Evolutionary conservation across 2,888 invertebrate genomes (phyloP).

Genomic region (Dorcus parallelipipedus): DNA sequence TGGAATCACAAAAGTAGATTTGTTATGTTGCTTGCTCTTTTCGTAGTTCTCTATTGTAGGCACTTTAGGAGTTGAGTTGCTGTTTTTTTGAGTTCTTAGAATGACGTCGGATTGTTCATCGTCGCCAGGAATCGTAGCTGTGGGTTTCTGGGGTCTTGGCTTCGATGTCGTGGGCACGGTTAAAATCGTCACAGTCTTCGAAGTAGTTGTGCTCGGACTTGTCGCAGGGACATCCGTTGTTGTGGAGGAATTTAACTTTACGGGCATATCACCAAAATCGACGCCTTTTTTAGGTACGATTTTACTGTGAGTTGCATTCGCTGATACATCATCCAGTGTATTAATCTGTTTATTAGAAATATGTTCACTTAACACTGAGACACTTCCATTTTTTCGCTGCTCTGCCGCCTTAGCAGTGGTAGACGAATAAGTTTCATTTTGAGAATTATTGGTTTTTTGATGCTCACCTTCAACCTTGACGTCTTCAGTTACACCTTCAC

Average conservation of each 20-base stretch:
- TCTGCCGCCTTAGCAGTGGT: not conserved
- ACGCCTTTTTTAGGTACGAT: slow-evolving; percentile 39
- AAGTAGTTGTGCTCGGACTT: no score
- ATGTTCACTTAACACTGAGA: not conserved
- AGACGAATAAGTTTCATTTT: no score
- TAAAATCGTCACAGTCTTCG: not conserved
- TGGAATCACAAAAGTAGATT: slow-evolving; percentile 68
- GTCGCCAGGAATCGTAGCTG: slow-evolving; percentile 49
- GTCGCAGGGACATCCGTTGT: not conserved
- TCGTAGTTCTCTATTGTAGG: slow-evolving; percentile 27
- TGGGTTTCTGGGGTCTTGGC: slow-evolving; percentile 53
- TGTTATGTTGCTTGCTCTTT: slow-evolving; percentile 23
- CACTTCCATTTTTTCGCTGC: not conserved
- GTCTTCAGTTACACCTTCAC: slow-evolving; percentile 2
- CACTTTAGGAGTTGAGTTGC: slow-evolving; percentile 22
- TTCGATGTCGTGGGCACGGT: slow-evolving; percentile 30
- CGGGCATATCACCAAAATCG: slow-evolving; percentile 15
- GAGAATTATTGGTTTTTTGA: not conserved
- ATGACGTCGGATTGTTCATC: slow-evolving; percentile 32
- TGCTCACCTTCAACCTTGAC: not conserved
- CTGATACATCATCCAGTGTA: slow-evolving; percentile 12
- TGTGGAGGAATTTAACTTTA: not conserved
- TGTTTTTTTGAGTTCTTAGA: slow-evolving; percentile 19
- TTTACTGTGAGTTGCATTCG: slow-evolving; percentile 28
- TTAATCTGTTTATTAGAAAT: slow-evolving; percentile 1